Evolutionary conservation across 2,888 invertebrate species (phyloP).

Genomic region (Harpagoxenus sublaevis): DNA sequence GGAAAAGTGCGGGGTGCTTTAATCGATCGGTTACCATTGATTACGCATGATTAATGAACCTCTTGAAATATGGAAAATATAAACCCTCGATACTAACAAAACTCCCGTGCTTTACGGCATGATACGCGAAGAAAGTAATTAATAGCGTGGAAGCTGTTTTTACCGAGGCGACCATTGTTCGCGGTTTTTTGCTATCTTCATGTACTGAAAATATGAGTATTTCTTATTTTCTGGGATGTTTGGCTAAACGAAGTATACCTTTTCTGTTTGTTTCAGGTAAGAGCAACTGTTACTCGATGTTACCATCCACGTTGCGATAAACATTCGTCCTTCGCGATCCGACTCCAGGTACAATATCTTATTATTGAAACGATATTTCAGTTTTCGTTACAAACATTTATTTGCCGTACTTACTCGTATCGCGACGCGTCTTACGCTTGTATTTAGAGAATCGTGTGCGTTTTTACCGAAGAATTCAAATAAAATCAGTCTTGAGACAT

Average conservation of each 20-base stretch:
- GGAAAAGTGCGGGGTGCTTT: constrained; percentile 61
- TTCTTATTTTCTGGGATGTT: constrained; percentile 56
- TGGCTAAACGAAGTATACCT: constrained; percentile 41
- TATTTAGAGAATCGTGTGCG: constrained; percentile 6
- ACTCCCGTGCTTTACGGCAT: constrained; percentile 47
- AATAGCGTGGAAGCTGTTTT: constrained; percentile 51
- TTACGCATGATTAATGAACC: constrained; percentile 79
- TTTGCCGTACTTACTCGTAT: constrained; percentile 29
- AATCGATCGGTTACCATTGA: constrained; percentile 79
- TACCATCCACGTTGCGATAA: constrained; percentile 50
- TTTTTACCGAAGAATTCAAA: neutral
- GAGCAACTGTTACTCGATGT: constrained; percentile 53
- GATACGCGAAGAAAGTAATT: constrained; percentile 47
- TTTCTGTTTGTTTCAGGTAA: constrained; percentile 61
- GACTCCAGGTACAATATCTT: constrained; percentile 42
- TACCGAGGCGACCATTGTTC: constrained; percentile 49
- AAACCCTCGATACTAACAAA: constrained; percentile 47
- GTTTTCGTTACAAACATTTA: constrained; percentile 51
- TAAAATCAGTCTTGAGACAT: neutral
- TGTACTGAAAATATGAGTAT: constrained; percentile 48
- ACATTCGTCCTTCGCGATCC: constrained; percentile 40
- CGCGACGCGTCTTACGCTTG: constrained; percentile 21
- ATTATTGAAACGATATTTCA: constrained; percentile 46
- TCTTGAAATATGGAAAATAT: constrained; percentile 51
- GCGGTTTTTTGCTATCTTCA: constrained; percentile 47